These are phyloP conservation scores for Coenobita brevimanus DNA, from an alignment of 1,140 invertebrate species.

Conservation along the genomic window DNA sequence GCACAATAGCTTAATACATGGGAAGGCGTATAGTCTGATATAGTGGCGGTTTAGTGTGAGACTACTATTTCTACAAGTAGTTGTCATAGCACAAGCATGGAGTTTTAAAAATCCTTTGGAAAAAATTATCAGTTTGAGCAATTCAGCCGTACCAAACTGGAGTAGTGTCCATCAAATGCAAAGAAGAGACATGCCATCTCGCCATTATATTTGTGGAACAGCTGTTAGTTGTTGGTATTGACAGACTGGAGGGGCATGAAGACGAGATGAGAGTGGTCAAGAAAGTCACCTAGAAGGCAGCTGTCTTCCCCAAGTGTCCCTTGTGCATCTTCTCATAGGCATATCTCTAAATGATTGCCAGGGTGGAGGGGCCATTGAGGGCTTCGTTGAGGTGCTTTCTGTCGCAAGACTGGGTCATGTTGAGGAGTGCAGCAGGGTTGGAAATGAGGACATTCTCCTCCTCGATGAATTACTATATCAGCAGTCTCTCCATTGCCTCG, in stretches of 20 bases:
- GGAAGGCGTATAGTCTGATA: too few species aligned
- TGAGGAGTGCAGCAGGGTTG: background rate
- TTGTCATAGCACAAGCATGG: too few species aligned
- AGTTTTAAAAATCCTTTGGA: too few species aligned
- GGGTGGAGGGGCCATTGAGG: background rate
- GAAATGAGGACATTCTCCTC: background rate
- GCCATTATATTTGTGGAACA: slow-evolving; percentile 32
- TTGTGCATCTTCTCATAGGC: background rate
- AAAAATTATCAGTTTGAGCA: too few species aligned
- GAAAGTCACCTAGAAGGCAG: slow-evolving; percentile 9
- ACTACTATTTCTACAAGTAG: too few species aligned
- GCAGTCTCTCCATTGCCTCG: slow-evolving; percentile 10
- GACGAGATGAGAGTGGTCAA: slow-evolving; percentile 19
- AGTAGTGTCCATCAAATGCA: slow-evolving; percentile 27
- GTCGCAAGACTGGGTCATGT: slow-evolving; percentile 13
- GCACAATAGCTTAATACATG: too few species aligned
- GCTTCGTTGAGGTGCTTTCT: background rate
- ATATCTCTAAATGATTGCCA: background rate
- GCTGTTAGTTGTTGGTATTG: slow-evolving; percentile 15
- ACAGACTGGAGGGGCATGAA: slow-evolving; percentile 26
- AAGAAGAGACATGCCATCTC: slow-evolving; percentile 18
- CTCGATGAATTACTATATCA: background rate
- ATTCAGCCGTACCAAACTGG: too few species aligned
- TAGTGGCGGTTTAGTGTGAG: too few species aligned
- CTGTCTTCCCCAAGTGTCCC: slow-evolving; percentile 20